These are phyloP conservation scores for Dendrolimus kikuchii DNA, from an alignment of 1,140 invertebrate genomes.

Conservation along the genomic window DNA sequence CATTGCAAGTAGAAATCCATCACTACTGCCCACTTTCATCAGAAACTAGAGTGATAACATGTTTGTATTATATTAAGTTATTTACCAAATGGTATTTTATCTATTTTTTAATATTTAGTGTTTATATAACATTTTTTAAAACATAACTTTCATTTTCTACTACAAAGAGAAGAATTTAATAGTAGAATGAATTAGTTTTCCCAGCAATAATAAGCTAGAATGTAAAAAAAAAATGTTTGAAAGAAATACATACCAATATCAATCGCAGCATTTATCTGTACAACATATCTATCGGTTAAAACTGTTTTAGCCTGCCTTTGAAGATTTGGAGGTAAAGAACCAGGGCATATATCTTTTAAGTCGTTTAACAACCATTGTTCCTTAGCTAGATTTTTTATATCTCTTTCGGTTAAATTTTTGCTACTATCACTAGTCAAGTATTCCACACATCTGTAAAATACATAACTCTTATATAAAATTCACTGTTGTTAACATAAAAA, in stretches of 20 bases:
- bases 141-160: no score
- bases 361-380: slow-evolving; percentile 68
- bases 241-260: slow-evolving; percentile 34
- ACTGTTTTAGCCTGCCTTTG: slow-evolving; percentile 30
- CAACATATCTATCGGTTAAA: slow-evolving; percentile 46
- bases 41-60: no score
- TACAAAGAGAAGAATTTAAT: no score
- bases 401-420: slow-evolving; percentile 26
- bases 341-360: slow-evolving; percentile 57
- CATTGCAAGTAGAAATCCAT: no score
- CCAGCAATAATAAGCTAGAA: no score
- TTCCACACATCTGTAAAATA: slow-evolving; percentile 51
- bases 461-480: slow-evolving; percentile 7
- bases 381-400: slow-evolving; percentile 48
- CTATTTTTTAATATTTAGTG: no score
- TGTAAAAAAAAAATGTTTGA: background rate
- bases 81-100: no score
- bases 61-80: no score
- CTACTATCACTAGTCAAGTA: slow-evolving; percentile 38
- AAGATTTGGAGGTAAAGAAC: slow-evolving; percentile 49
- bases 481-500: no score
- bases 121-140: no score
- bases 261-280: slow-evolving; percentile 57
- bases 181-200: no score
- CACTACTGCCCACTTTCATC: no score